phyloP scores from a whole-genome alignment of 2,797 vertebrate genomes.

The Lerista edwardsae region DNA sequence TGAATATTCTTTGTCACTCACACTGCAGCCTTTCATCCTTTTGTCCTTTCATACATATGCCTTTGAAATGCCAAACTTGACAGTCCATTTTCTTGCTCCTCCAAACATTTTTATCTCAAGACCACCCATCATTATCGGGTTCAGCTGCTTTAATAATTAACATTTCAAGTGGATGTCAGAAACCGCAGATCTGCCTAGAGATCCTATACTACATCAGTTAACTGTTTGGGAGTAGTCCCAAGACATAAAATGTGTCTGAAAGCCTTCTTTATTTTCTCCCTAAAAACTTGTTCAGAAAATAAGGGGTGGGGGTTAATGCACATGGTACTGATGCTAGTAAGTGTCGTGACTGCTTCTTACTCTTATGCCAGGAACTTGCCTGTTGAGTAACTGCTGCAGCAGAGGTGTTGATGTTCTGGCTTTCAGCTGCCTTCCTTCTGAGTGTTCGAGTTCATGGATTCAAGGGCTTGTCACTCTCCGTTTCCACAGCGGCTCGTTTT shows the following conservation, averaged over 20 bases:
- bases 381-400: conserved; percentile 47
- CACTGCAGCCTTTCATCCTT: neutral
- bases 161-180: conserved; percentile 29
- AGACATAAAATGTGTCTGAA: conserved; percentile 9
- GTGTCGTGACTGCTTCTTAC: conserved; percentile 34
- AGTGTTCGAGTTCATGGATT: conserved; percentile 57
- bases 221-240: conserved; percentile 11
- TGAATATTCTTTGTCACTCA: neutral
- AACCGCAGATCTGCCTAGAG: conserved; percentile 1
- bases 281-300: conserved; percentile 33
- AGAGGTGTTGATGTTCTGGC: conserved; percentile 54
- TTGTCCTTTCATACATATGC: neutral
- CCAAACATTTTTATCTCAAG: neutral
- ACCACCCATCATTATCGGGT: neutral
- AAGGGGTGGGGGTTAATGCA: conserved; percentile 34
- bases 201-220: conserved; percentile 1
- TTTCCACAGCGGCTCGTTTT: conserved; percentile 52
- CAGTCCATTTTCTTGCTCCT: neutral
- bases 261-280: conserved; percentile 4
- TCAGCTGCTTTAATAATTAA: neutral
- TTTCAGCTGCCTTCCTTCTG: conserved; percentile 33
- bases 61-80: conserved; percentile 11
- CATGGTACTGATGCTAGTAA: conserved; percentile 44
- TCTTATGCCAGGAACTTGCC: conserved; percentile 35
- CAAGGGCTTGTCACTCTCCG: conserved; percentile 43